Base-by-base conservation (phyloP, 2,113 vertebrate genomes). In the Nycticryphes semicollaris region DNA sequence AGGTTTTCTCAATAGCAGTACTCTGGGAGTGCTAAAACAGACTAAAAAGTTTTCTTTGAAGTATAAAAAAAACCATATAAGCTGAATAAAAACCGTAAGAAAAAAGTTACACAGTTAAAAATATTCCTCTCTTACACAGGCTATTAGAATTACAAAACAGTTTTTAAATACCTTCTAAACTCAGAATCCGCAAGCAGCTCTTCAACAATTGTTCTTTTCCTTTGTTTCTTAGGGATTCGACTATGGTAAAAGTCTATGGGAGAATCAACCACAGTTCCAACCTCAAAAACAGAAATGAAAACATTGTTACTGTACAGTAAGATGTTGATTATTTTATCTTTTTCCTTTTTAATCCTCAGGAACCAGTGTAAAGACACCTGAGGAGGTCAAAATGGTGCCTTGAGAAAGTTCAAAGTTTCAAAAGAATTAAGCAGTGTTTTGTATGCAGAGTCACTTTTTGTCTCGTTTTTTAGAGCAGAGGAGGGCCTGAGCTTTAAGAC, bases 121-220 rank as follows among this genome's bases (percentile, higher is more conserved):
- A 74, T 43, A 35, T 4, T 63, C 7, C 48, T 69, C 31, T 80
- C 59, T 69, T 53, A 60, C 24, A n/a, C 2, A 30, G 6, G 25
- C 10, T 64, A 84, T 45, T 8, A 80, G 14, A 84, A 89, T 66
- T 66, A 68, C 15, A 87, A 80, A 87, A 68, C 41, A 6, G 3
- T 66, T 90, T 96, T 72, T 22, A 95, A 85, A 93, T 97, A 98
- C 99, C 98, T 99, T 98, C 99, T 99, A 86, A 99, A 99, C 86
- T 99, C 98, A 14, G 99, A 98, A 87, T 99, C 99, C 15, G 98
- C 98, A 64, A 99, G 98, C 93, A 99, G 96, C 96, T 99, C 99
- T 95, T 99, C 99, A 96, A 99, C 99, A 95, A 99, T 99, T n/a
- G 99, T 99, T 89, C 98, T 99, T 97, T 99, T 99, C 96, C 99